Evolutionary conservation across 2,797 vertebrate genomes (phyloP), one percentile per base, ranked within the genome.

Genomic region (Argyrosomus regius): DNA sequence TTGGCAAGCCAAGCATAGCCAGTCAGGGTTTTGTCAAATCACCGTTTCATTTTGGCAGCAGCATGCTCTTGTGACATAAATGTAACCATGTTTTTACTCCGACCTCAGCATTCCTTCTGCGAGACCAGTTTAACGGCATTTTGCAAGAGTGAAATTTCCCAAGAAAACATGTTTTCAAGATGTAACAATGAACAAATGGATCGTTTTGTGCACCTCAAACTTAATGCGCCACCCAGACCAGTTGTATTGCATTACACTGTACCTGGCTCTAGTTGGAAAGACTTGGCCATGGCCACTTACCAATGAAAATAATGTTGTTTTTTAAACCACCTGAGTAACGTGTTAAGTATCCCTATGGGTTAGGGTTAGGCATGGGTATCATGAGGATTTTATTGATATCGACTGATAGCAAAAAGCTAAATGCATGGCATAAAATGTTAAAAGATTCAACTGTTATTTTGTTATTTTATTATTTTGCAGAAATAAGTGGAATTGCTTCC

Each of bases 51-150:
- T 28, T 12, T 68, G 61, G 74, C 53, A 64, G 72, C 59, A 50
- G 64, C 24, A 17, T 26, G 11, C 16, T 65, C 22, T 2, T 9
- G 54, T 45, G 13, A 62, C 31, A 50, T 8, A 4, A 57, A 63
- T 50, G 17, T 50, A 46, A 31, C 26, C 24, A 39, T 35, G 14
- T 14, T 28, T 18, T 2, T 6, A 6, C 13, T 62, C 16, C 3
- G 31, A 58, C 22, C 45, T 78, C 41, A n/a, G 20, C 1, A 3
- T 3, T n/a, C 1, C 3, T 6, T 22, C 53, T 67, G 5, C 1
- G 16, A 72, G 52, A 73, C 67, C 67, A 72, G 66, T 74, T 76
- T 5, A 26, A 64, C 65, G 59, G 48, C 62, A 78, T 83, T 60
- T 73, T 66, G 6, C 56, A 59, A 7, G 5, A 7, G 28, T 41